Base-by-base conservation (phyloP, 2,888 invertebrate species). In the Emmelina monodactyla region DNA sequence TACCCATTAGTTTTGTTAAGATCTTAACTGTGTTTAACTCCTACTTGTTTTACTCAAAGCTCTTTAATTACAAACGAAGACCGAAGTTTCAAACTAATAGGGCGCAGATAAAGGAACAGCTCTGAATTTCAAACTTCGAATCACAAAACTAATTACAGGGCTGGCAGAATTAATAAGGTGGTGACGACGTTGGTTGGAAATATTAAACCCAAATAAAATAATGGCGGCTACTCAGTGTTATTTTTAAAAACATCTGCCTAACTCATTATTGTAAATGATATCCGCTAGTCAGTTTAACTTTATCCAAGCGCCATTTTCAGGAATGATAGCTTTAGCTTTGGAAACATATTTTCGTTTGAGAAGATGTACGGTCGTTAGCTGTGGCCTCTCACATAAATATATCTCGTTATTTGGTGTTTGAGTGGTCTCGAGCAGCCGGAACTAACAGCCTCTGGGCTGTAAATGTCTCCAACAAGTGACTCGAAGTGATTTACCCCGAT, bases 401-500 rank as follows among this genome's bases (percentile, higher is more conserved):
- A 25, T 11, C 57, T 61, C 57, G 67, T 69, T 66, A 69, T 59
- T 54, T 53, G 57, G 50, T 47, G 54, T 50, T 51, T 61, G 60
- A 69, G 68, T 61, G 67, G 65, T 54, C 47, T 52, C 52, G 58
- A 51, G 55, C 58, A 59, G 58, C 62, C 68, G 61, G 62, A 67
- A 62, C 72, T 73, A 75, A 73, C 73, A 69, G 69, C 71, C 64
- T 64, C 57, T 35, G 55, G 64, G 69, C 69, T 69, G 71, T 76
- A 75, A 76, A 76, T 71, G 75, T 76, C 76, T 72, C 61, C 59
- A 62, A 55, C 71, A 72, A 60, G 66, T 72, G 76, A 71, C 75
- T 75, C 72, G 68, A 53, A 60, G 73, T 75, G 76, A 78, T 78
- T 78, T 78, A 78, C 72, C 67, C 55, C 71, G 64, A 73, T 75